Conservation (phyloP, 1,140 invertebrate species). For the Polypedilum vanderplanki region DNA sequence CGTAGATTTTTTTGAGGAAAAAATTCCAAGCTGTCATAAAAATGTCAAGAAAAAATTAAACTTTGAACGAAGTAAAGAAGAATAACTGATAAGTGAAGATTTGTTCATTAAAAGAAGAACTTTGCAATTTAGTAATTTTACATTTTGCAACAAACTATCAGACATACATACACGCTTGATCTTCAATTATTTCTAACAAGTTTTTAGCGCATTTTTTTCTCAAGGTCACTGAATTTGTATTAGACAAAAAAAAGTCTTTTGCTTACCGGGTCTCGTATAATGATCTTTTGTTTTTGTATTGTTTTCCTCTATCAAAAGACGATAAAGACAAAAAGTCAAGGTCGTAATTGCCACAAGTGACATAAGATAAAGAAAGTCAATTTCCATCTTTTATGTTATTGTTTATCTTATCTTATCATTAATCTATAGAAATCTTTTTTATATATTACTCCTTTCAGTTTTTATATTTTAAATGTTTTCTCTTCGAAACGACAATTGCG, state of each 20-base stretch:
- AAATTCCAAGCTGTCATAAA: constrained; percentile 7
- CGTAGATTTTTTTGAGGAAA: background rate
- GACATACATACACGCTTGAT: background rate
- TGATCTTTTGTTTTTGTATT: constrained; percentile 13
- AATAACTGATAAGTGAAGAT: background rate
- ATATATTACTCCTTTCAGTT: too few species aligned
- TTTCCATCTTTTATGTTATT: background rate
- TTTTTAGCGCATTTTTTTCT: background rate
- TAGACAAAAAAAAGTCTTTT: background rate
- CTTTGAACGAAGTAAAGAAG: background rate
- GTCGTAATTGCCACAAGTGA: background rate
- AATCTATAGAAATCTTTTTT: too few species aligned
- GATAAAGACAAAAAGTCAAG: background rate
- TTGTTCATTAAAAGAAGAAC: background rate
- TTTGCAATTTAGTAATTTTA: background rate
- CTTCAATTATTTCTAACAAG: background rate
- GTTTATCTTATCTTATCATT: too few species aligned
- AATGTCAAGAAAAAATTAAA: background rate
- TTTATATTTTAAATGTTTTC: background rate
- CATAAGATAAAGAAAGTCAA: constrained; percentile 1
- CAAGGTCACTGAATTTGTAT: background rate
- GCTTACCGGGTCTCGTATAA: background rate
- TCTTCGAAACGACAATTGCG: background rate
- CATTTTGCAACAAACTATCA: background rate
- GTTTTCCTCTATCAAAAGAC: background rate